phyloP scores from a whole-genome alignment of 2,888 invertebrate species.

The Caenorhabditis plicata region DNA sequence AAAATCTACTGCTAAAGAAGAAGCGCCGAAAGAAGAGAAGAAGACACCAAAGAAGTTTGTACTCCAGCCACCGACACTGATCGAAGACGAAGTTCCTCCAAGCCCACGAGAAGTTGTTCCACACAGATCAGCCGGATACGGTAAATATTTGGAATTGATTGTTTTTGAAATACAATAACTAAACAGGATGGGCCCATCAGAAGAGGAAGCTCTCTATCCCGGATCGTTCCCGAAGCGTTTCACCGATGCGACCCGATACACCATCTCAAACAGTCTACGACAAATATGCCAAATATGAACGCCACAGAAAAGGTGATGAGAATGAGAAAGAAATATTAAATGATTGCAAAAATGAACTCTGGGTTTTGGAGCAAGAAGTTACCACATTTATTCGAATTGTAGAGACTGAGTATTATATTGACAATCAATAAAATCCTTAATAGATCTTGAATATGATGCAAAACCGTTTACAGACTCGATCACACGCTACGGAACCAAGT shows the following conservation, averaged over 20 bases:
- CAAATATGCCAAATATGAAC: constrained; percentile 50
- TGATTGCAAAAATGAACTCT: constrained; percentile 34
- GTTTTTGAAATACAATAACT: not conserved
- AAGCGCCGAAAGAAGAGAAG: constrained; percentile 14
- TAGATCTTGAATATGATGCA: constrained; percentile 4
- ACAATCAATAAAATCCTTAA: too few species aligned
- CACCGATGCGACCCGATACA: constrained; percentile 38
- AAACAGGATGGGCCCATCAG: constrained; percentile 52
- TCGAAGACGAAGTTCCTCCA: constrained; percentile 51
- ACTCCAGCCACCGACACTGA: constrained; percentile 38
- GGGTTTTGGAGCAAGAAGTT: constrained; percentile 44
- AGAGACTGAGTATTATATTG: constrained; percentile 42
- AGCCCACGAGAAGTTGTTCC: constrained; percentile 57
- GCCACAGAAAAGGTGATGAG: constrained; percentile 44
- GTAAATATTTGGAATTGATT: too few species aligned
- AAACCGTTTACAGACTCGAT: constrained; percentile 47
- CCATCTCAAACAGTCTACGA: constrained; percentile 45
- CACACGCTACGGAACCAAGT: constrained; percentile 47
- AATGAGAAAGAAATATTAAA: constrained; percentile 13
- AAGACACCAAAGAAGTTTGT: constrained; percentile 32
- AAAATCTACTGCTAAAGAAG: constrained; percentile 35
- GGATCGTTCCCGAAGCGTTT: constrained; percentile 53
- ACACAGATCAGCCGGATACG: constrained; percentile 59
- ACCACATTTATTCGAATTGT: constrained; percentile 44
- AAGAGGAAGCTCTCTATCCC: constrained; percentile 54